Evolutionary conservation across 1,140 invertebrate species (phyloP).

Genomic region (Asbolus verrucosus): DNA sequence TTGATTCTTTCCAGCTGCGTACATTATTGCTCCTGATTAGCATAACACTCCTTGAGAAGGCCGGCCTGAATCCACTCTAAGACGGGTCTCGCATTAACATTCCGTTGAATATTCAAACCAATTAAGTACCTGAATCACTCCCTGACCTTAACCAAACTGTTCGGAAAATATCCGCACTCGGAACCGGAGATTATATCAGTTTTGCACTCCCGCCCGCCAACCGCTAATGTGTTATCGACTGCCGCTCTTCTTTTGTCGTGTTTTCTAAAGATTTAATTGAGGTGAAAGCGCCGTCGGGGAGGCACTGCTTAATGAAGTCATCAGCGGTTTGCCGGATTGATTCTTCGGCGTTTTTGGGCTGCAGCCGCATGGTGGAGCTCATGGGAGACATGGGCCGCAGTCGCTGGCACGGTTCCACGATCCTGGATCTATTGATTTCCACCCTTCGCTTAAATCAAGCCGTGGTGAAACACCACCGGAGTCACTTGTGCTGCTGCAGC

Average conservation of each 20-base stretch:
- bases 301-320: conserved; percentile 6
- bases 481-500: too few species aligned
- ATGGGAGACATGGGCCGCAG: conserved; percentile 6
- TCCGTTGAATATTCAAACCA: conserved; percentile 21
- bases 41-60: conserved; percentile 1
- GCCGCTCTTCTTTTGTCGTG: conserved; percentile 9
- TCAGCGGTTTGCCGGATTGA: neutral
- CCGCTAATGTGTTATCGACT: conserved; percentile 1
- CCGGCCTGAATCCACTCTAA: neutral
- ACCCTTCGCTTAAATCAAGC: conserved; percentile 26
- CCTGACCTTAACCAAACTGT: neutral
- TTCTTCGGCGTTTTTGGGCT: neutral
- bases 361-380: conserved; percentile 4
- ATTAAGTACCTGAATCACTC: conserved; percentile 18
- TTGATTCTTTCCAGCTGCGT: too few species aligned
- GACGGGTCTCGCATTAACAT: conserved; percentile 21
- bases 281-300: neutral
- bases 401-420: conserved; percentile 30
- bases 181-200: conserved; percentile 2
- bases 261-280: conserved; percentile 35
- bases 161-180: neutral
- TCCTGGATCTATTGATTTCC: conserved; percentile 35
- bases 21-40: too few species aligned
- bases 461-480: too few species aligned
- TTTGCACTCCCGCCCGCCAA: too few species aligned